phyloP scores from a whole-genome alignment of 2,888 invertebrate genomes.

The Drosophila falleni region DNA sequence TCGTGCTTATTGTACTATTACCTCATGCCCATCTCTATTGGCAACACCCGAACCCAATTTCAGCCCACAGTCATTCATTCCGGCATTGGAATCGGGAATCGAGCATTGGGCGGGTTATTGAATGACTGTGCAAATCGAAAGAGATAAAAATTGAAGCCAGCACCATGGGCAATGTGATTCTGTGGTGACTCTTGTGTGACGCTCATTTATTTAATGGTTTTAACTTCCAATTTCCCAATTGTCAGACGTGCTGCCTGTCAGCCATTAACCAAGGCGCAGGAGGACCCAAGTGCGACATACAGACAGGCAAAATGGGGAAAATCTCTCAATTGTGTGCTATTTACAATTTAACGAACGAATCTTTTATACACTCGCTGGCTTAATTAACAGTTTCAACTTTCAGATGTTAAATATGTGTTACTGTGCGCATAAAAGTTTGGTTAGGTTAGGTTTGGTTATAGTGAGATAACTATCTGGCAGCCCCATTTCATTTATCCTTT shows the following conservation, averaged over 20 bases:
- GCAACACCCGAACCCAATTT: conserved; percentile 5
- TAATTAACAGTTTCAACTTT: conserved; percentile 41
- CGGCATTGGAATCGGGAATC: conserved; percentile 27
- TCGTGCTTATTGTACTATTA: neutral
- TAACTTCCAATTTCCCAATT: conserved; percentile 82
- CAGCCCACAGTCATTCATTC: conserved; percentile 19
- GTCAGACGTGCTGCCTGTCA: conserved; percentile 73
- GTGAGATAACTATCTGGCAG: conserved; percentile 18
- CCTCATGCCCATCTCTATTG: conserved; percentile 12
- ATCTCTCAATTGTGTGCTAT: conserved; percentile 19
- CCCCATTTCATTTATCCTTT: conserved; percentile 4
- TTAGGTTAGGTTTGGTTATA: conserved; percentile 7
- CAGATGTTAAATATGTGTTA: neutral
- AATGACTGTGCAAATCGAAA: conserved; percentile 80
- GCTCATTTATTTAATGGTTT: conserved; percentile 82
- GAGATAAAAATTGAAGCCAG: conserved; percentile 67
- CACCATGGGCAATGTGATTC: conserved; percentile 68
- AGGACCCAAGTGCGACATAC: conserved; percentile 15
- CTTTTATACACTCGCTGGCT: conserved; percentile 41
- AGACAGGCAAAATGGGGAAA: conserved; percentile 15
- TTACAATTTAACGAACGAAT: conserved; percentile 30
- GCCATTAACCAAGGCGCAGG: conserved; percentile 62
- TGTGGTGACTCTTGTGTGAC: conserved; percentile 70
- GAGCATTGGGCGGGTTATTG: conserved; percentile 60
- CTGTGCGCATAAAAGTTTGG: neutral